Conservation (phyloP, 2,888 invertebrate genomes). For the Lasioglossum calceatum region DNA sequence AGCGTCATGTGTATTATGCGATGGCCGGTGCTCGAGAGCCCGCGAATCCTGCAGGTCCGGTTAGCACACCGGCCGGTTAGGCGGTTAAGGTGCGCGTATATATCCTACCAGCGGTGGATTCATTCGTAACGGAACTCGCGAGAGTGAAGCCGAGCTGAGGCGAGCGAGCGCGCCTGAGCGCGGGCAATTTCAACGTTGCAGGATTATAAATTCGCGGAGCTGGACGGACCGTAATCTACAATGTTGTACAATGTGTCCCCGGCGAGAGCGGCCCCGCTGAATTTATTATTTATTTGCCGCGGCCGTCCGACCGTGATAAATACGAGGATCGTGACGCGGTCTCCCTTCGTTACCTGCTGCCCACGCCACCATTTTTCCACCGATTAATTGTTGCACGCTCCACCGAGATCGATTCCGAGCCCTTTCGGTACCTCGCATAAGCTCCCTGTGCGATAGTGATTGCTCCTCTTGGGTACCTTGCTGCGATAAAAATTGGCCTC, state of each 20-base stretch:
- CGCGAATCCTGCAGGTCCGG: conserved; percentile 60
- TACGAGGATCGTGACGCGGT: conserved; percentile 5
- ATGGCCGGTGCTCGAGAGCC: conserved; percentile 47
- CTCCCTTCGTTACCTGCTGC: conserved; percentile 16
- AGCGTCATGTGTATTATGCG: conserved; percentile 59
- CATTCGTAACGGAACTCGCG: conserved; percentile 65
- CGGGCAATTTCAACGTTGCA: conserved; percentile 58
- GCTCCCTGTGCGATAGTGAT: neutral
- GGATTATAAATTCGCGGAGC: conserved; percentile 62
- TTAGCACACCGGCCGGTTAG: conserved; percentile 61
- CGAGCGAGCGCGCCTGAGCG: conserved; percentile 1
- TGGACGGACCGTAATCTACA: conserved; percentile 36
- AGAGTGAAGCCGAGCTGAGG: neutral
- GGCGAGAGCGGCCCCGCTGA: conserved; percentile 14
- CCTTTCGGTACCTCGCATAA: neutral
- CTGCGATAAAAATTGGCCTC: neutral
- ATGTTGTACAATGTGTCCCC: conserved; percentile 26
- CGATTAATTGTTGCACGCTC: conserved; percentile 44
- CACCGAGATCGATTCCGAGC: neutral
- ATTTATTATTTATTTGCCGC: conserved; percentile 49
- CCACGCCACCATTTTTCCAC: conserved; percentile 31
- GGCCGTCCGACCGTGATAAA: conserved; percentile 26
- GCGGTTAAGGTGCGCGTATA: conserved; percentile 45
- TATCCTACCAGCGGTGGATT: conserved; percentile 26
- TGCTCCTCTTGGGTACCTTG: neutral